Evolutionary conservation across 2,888 invertebrate species (phyloP).

Genomic region (Dorcus hopei): DNA sequence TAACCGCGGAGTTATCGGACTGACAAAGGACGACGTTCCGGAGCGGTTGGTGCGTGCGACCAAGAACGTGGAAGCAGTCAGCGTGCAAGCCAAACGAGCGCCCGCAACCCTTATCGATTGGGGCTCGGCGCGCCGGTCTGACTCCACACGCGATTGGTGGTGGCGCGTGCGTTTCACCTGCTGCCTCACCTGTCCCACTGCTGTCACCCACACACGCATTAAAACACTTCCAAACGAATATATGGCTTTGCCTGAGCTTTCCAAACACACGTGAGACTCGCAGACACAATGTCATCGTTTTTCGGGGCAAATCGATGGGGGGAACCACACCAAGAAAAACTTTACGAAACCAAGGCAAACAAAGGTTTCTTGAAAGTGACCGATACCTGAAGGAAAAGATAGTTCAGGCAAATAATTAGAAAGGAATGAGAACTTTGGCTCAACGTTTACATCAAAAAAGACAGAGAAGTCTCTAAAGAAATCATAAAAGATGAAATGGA

Average conservation of each 20-base stretch:
- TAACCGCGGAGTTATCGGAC: background rate
- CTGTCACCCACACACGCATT: background rate
- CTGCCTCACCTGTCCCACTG: slow-evolving; percentile 17
- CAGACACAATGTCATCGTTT: no score
- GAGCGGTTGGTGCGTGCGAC: slow-evolving; percentile 19
- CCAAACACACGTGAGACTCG: background rate
- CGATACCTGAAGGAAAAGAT: no score
- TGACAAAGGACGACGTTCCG: slow-evolving; percentile 1
- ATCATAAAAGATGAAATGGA: no score
- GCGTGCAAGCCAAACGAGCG: slow-evolving; percentile 42
- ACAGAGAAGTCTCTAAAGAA: no score
- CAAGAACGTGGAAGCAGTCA: slow-evolving; percentile 34
- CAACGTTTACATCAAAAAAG: no score
- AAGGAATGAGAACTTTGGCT: no score
- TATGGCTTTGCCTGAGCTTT: background rate
- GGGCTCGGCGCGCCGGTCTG: slow-evolving; percentile 43
- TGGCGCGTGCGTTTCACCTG: slow-evolving; percentile 52
- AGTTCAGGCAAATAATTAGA: no score
- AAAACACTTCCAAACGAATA: background rate
- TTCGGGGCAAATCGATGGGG: no score
- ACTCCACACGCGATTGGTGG: slow-evolving; percentile 47
- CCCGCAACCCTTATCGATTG: slow-evolving; percentile 33
- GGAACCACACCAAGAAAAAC: no score
- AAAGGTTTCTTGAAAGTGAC: no score
- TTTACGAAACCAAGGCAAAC: no score